Base-by-base conservation (phyloP, 2,888 invertebrate species). In the Hololepta plana region DNA sequence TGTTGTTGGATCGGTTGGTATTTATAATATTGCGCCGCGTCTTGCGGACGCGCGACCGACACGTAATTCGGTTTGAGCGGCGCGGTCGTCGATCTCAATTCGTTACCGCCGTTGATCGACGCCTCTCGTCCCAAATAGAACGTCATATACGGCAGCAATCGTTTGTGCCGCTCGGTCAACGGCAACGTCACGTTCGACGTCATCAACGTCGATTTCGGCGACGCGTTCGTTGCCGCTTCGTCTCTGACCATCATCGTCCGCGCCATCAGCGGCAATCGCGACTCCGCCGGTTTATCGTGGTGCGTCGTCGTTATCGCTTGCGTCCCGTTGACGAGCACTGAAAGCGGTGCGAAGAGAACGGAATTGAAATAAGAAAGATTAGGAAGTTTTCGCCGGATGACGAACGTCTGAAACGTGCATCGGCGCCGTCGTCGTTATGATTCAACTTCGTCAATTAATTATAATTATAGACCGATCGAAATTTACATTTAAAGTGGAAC, bases 101-200 rank as follows among this genome's bases (percentile, higher is more conserved):
- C 8, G 17, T n/a, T n/a, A n/a, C n/a, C n/a, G n/a, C n/a, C n/a
- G n/a, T n/a, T n/a, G n/a, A n/a, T n/a, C n/a, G n/a, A n/a, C n/a
- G n/a, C n/a, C n/a, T n/a, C 46, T 44, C 56, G 50, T n/a, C 72
- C 58, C 14, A 65, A 58, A 49, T 81, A 82, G 52, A 73, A 84
- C 16, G 77, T 79, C 67, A 77, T 75, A 48, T 82, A 82, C 2
- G 82, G 84, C 43, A 84, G 72, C 24, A 84, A 52, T 35, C 84
- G 62, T 41, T 82, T 67, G 45, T 73, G 73, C 26, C 82, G 62
- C 52, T 80, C 73, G 27, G 66, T 65, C 22, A 61, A 53, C 4
- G 60, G 57, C 20, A 70, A 45, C 23, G 39, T 45, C 3, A 38
- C 31, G 24, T 43, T 43, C 15, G 35, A 20, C n/a, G n/a, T 11